These are phyloP conservation scores for Fratercula arctica DNA, from an alignment of 2,797 vertebrate genomes.

Conservation along the genomic window DNA sequence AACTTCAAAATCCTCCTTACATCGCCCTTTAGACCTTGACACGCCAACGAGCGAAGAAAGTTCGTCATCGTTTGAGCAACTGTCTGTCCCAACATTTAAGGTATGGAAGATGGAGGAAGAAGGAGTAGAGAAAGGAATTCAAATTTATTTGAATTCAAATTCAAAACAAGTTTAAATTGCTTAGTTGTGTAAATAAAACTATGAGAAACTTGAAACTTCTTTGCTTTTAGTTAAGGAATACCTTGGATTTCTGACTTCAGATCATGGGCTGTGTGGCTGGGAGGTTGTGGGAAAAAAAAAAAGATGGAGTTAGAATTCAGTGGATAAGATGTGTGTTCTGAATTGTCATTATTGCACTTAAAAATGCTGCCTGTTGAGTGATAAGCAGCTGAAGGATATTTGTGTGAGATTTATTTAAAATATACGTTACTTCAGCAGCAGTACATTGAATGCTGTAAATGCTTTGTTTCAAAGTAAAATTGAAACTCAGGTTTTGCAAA, in stretches of 20 bases:
- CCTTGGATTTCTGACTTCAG: not conserved
- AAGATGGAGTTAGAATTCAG: not conserved
- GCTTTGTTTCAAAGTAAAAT: not conserved
- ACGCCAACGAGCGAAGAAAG: constrained; percentile 97
- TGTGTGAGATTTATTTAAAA: not conserved
- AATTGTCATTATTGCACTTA: not conserved
- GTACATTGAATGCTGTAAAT: not conserved
- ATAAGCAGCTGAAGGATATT: not conserved
- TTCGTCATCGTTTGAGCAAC: constrained; percentile 90
- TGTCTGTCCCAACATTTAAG: constrained; percentile 94
- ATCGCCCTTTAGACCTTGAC: constrained; percentile 95
- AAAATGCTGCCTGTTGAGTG: not conserved
- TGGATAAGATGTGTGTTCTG: not conserved
- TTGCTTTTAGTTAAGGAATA: not conserved
- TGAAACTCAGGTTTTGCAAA: not conserved
- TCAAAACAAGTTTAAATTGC: not conserved
- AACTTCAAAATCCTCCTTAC: constrained; percentile 96
- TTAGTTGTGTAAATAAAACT: not conserved
- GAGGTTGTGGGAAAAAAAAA: not conserved
- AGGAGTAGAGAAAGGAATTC: not conserved
- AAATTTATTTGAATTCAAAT: not conserved
- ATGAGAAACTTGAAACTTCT: not conserved
- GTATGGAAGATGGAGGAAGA: constrained; percentile 66
- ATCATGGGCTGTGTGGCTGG: not conserved
- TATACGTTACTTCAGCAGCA: not conserved